Base-by-base conservation (phyloP, 2,797 vertebrate genomes). In the Heteromormyrus szaboi region DNA sequence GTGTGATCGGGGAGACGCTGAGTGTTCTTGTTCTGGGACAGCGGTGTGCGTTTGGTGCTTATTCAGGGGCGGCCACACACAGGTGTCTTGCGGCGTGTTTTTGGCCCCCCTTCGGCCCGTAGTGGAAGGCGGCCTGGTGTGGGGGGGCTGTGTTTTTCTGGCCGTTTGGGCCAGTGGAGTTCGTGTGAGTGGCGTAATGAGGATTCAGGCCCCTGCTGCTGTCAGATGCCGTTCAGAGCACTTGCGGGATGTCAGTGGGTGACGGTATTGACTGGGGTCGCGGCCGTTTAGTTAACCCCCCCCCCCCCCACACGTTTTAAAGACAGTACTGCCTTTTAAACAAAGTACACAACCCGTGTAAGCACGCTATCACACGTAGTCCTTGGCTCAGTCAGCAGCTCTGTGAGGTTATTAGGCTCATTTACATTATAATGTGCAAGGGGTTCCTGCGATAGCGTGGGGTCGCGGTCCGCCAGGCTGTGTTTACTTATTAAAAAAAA, bases 371-470 rank as follows among this genome's bases (percentile, higher is more conserved):
- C 90, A 59, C 86, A 56, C 59, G 68, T 87, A 89, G 79, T 83
- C 81, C 90, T 88, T 91, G 89, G 90, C 90, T 91, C 92, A 91
- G 91, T 37, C 33, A 37, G 33, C 33, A 37, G 33, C 33, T 37
- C 33, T 37, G 33, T 37, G 33, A 0, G 33, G 33, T 37, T 37
- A 37, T 37, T 37, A 37, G 33, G 33, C 33, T 37, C 33, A 96
- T 96, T 96, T 96, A 95, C 95, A 96, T 96, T 92, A 95, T 95
- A 96, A 96, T 96, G 90, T 93, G 92, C 86, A 79, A 90, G 90
- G 12, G 91, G 90, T 92, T 91, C 89, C 90, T 83, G 89, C 85
- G 90, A 92, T 92, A 90, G 88, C 84, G 86, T 86, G 90, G 90
- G 92, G 91, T 92, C 91, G 6, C 7, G 12, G 90, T 86, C 87